Percentiles rank a stretch among this genome's conserved stretches.
Evolutionary conservation across 2,888 invertebrate species (phyloP).

Genomic region (Trilocha varians): DNA sequence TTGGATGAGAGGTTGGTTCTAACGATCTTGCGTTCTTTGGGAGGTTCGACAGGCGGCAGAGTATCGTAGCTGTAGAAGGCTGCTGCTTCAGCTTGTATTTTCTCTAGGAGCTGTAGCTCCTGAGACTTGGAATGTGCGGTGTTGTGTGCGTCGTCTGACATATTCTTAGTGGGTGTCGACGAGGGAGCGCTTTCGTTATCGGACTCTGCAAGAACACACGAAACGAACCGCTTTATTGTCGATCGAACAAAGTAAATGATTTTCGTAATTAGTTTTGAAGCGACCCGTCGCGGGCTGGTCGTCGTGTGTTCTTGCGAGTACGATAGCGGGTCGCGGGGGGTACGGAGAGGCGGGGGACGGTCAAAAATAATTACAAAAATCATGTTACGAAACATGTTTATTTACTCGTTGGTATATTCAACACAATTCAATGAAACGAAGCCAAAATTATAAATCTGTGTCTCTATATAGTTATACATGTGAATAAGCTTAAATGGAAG

Average conservation of each 20-base stretch:
- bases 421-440: conserved; percentile 69
- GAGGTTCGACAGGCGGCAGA: conserved; percentile 25
- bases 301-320: conserved; percentile 60
- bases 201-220: conserved; percentile 84
- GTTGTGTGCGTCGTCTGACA: conserved; percentile 38
- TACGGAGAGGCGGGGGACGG: conserved; percentile 33
- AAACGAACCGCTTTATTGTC: conserved; percentile 37
- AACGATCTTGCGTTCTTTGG: conserved; percentile 37
- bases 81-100: conserved; percentile 80
- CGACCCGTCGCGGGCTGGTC: conserved; percentile 42
- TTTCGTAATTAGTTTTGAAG: conserved; percentile 70
- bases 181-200: conserved; percentile 82
- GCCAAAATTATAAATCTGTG: conserved; percentile 56
- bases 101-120: conserved; percentile 79
- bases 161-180: conserved; percentile 70
- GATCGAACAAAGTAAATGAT: conserved; percentile 34
- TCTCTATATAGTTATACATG: conserved; percentile 52
- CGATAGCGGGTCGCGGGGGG: conserved; percentile 39
- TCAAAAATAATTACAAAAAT: conserved; percentile 74
- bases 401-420: conserved; percentile 69
- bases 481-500: conserved; percentile 58
- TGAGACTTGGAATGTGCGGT: conserved; percentile 73
- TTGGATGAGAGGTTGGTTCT: conserved; percentile 40
- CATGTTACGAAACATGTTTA: conserved; percentile 70
- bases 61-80: conserved; percentile 79